Evolutionary conservation across 2,113 vertebrate species (phyloP), one percentile per base, ranked within the genome.

Genomic region (Lucifuga dentata): DNA sequence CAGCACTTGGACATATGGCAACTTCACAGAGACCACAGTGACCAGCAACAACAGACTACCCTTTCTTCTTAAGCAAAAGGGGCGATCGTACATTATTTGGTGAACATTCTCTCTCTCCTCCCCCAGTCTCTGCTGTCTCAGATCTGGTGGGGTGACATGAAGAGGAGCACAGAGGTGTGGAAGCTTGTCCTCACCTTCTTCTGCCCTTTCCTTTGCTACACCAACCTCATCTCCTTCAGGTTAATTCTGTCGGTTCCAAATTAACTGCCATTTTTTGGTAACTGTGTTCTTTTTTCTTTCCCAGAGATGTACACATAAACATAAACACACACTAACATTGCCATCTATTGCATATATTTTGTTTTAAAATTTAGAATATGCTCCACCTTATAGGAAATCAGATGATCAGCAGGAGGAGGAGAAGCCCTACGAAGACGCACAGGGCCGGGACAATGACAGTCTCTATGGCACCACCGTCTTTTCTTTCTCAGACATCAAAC

Each of bases 141-240:
- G 87, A 97, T 95, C 80, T 97, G 96, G 96, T 97, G 95, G 95
- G 96, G 96, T 1, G 93, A 94, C 59, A 96, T 97, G 93, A 90
- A 94, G 52, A 90, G 91, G 55, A 89, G 74, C 81, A 97, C 95
- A 0, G 85, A 92, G 9, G 89, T 93, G 36, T 97, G 95, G 95
- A 94, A 91, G 68, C 85, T 95, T 6, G 40, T 94, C 5, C 87
- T 96, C 16, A 73, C 93, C 36, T 93, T 96, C 83, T 93, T 95
- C 78, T 92, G 93, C 67, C 96, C 96, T 0, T 43, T 92, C 12
- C 91, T 97, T 61, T 92, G 95, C 81, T 96, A 91, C 89, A 94
- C 94, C 62, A 59, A 86, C 44, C 76, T 97, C 68, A 94, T 97
- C 79, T 70, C 90, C 46, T 97, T 93, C 88, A 94, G 93, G 96